A percentile compares a stretch with the other conserved stretches of the same genome.
phyloP scores from a whole-genome alignment of 1,140 invertebrate species.

The Thalassaphorura encarpata region DNA sequence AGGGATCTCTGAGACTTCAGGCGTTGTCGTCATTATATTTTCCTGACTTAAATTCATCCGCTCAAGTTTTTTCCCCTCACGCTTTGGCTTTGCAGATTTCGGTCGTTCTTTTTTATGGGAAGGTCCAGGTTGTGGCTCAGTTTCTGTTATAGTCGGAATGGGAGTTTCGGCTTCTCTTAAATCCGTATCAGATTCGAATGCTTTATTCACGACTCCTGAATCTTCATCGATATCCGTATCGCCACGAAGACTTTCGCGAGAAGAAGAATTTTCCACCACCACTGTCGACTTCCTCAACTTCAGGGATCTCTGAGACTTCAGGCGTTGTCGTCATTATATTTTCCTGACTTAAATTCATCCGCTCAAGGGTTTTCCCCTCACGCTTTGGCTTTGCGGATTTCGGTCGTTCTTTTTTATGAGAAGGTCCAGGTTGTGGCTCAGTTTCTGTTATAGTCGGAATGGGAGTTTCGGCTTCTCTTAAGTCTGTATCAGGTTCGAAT shows the following conservation, averaged over 20 bases:
- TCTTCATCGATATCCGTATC: constrained; percentile 6
- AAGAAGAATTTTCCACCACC: constrained; percentile 1
- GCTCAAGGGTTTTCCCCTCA: no score
- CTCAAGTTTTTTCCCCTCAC: no score
- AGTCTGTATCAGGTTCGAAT: constrained; percentile 20
- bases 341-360: constrained; percentile 1
- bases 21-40: constrained; percentile 1
- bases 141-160: not conserved
- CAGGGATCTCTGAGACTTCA: not conserved
- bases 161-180: not conserved
- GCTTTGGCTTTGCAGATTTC: constrained; percentile 13
- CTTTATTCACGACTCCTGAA: constrained; percentile 21
- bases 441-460: not conserved
- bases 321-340: not conserved
- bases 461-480: not conserved
- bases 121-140: no score
- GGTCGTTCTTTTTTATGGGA: constrained; percentile 1
- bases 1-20: not conserved
- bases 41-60: constrained; percentile 1
- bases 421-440: no score
- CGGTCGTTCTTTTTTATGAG: not conserved
- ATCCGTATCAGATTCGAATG: constrained; percentile 23
- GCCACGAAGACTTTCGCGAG: constrained; percentile 6
- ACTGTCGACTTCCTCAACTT: not conserved
- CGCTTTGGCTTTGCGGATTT: constrained; percentile 13